phyloP scores from a whole-genome alignment of 2,797 vertebrate species.

The Antrozous pallidus region DNA sequence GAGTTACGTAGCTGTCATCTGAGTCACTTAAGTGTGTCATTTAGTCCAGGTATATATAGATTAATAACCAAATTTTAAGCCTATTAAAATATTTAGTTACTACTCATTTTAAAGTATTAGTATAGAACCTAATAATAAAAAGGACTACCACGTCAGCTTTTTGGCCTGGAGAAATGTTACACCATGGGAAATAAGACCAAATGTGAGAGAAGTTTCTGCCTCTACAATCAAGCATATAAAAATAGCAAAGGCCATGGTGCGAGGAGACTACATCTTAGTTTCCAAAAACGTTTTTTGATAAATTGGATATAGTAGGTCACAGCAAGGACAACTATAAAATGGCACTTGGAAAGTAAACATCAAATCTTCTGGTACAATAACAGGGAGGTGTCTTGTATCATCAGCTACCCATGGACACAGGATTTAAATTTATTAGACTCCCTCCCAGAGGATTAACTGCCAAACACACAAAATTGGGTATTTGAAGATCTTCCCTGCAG shows the following conservation, averaged over 20 bases:
- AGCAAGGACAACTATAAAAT: not conserved
- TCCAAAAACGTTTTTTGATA: not conserved
- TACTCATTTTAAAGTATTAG: conserved; percentile 51
- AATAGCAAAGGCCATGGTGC: not conserved
- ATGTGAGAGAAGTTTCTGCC: not conserved
- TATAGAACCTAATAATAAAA: conserved; percentile 47
- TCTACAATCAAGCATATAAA: not conserved
- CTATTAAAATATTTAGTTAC: conserved; percentile 57
- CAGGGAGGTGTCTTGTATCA: not conserved
- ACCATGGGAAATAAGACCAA: not conserved
- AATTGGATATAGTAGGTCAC: not conserved
- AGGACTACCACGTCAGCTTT: not conserved
- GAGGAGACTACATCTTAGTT: not conserved
- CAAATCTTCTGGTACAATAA: not conserved
- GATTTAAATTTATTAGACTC: not conserved
- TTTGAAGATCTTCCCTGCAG: not conserved
- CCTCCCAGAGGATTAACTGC: not conserved
- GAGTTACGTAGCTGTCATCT: conserved; percentile 4
- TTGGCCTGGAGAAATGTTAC: not conserved
- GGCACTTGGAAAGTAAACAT: not conserved
- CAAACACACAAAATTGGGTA: not conserved
- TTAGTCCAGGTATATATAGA: conserved; percentile 24
- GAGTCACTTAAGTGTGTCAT: conserved; percentile 36
- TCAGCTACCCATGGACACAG: not conserved
- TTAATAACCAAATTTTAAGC: conserved; percentile 47